Percentiles rank a stretch among this genome's conserved stretches.
Conservation (phyloP, 2,113 vertebrate genomes). For the Strix aluco region DNA sequence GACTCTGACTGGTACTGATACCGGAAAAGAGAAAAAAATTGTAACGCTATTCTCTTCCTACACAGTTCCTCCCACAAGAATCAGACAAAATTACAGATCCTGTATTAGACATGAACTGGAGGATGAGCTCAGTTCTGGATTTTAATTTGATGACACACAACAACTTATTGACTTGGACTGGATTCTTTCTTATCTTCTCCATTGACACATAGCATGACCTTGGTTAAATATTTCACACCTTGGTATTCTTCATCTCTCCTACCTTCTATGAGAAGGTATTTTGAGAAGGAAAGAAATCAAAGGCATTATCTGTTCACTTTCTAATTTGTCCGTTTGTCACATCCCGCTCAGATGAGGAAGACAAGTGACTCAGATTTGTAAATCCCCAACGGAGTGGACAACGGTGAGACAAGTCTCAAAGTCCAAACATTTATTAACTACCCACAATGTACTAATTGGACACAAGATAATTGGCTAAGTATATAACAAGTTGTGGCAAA, state of each 20-base stretch:
- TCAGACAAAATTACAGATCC: not conserved
- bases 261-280: not conserved
- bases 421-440: too few species aligned
- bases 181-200: not conserved
- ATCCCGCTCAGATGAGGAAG: too few species aligned
- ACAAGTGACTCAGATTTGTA: too few species aligned
- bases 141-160: not conserved
- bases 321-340: not conserved
- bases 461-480: too few species aligned
- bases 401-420: too few species aligned
- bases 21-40: not conserved
- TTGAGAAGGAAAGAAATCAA: not conserved
- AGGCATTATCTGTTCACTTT: not conserved
- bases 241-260: not conserved
- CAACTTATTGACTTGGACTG: not conserved
- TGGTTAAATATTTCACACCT: not conserved
- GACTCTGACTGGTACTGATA: not conserved
- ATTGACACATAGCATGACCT: not conserved
- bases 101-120: not conserved
- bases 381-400: too few species aligned
- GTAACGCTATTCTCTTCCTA: not conserved
- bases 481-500: too few species aligned
- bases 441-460: too few species aligned
- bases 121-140: not conserved
- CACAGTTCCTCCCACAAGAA: not conserved